Evolutionary conservation across 1,140 invertebrate genomes (phyloP).

Genomic region (Steinernema feltiae): DNA sequence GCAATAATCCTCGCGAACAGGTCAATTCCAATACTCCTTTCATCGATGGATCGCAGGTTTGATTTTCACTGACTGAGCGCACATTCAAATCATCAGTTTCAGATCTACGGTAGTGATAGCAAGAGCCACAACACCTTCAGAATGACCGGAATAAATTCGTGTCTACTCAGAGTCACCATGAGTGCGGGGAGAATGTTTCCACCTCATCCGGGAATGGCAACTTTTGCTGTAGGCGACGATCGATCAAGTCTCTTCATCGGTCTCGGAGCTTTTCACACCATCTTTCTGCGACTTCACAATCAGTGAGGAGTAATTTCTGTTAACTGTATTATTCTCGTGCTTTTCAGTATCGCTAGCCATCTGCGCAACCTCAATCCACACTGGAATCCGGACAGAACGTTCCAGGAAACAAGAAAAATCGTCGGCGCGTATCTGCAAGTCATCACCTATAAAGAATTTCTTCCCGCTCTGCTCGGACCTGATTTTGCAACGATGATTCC

Average conservation of each 20-base stretch:
- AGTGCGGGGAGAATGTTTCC: conserved; percentile 31
- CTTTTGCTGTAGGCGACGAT: conserved; percentile 33
- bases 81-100: conserved; percentile 1
- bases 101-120: conserved; percentile 38
- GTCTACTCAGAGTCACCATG: conserved; percentile 12
- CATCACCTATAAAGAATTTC: conserved; percentile 76
- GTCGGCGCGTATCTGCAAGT: conserved; percentile 78
- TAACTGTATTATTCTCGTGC: neutral
- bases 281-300: conserved; percentile 34
- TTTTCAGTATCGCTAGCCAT: conserved; percentile 32
- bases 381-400: conserved; percentile 32
- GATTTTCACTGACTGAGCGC: too few species aligned
- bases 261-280: conserved; percentile 38
- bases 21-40: conserved; percentile 40
- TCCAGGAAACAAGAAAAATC: conserved; percentile 69
- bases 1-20: conserved; percentile 26
- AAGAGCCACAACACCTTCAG: conserved; percentile 24
- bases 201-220: conserved; percentile 25
- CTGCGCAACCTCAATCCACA: conserved; percentile 33
- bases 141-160: neutral
- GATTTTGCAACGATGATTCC: conserved; percentile 40
- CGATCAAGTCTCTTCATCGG: conserved; percentile 39
- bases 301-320: conserved; percentile 14
- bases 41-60: conserved; percentile 30
- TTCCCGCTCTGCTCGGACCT: conserved; percentile 70